Conservation (phyloP, 64 coral and sea anemone genomes). For the Dendronephthya gigantea region DNA sequence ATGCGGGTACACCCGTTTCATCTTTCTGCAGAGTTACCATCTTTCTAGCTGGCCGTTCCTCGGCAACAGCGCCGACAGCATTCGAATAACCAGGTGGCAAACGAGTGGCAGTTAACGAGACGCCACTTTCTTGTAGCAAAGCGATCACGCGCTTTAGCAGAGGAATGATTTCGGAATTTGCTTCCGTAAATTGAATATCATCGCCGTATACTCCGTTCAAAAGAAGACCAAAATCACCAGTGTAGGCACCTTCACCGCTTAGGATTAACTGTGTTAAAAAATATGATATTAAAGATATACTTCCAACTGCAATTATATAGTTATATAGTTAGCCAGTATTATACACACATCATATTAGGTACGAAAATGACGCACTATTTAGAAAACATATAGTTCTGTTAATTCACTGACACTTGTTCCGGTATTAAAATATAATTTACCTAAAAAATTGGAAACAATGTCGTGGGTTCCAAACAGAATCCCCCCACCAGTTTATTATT, state of each 20-base stretch:
- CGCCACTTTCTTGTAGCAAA: constrained; percentile 55
- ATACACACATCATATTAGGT: too few relatives aligned
- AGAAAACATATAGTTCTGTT: too few relatives aligned
- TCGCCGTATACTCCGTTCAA: constrained; percentile 75
- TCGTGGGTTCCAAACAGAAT: too few relatives aligned
- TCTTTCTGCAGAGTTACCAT: background rate
- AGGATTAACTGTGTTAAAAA: constrained; percentile 49
- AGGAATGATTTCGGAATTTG: constrained; percentile 73
- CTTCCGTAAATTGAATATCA: constrained; percentile 67
- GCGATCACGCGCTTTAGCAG: constrained; percentile 86
- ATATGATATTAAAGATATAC: background rate
- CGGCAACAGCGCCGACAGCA: background rate
- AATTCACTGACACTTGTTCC: too few relatives aligned
- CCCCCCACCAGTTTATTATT: too few relatives aligned
- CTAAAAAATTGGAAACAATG: too few relatives aligned
- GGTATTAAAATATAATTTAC: too few relatives aligned
- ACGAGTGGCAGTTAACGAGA: background rate
- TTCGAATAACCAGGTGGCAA: background rate
- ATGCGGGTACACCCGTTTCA: background rate
- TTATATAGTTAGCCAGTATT: too few relatives aligned
- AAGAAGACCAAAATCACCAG: constrained; percentile 70
- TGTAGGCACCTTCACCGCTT: constrained; percentile 46
- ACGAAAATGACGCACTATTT: too few relatives aligned
- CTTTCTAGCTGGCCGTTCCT: background rate
- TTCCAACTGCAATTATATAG: background rate